Conservation (phyloP, 92 coral and sea anemone genomes). For the Parazoanthus atlanticus region DNA sequence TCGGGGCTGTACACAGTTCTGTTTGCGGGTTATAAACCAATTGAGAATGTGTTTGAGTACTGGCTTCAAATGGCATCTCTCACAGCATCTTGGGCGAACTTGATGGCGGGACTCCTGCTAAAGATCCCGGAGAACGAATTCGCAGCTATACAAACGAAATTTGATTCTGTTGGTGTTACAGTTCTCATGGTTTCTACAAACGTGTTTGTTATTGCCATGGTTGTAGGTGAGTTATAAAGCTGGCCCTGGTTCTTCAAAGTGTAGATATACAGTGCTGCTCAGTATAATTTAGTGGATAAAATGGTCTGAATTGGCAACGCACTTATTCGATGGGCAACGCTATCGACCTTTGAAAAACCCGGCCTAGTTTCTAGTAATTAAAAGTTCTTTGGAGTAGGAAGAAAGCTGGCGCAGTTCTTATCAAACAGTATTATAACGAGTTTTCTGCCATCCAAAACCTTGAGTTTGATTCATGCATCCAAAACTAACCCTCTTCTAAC, state of each 20-base stretch:
- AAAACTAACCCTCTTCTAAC: too few relatives aligned
- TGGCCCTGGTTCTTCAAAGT: background rate
- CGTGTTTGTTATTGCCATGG: constrained; percentile 55
- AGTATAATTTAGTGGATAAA: background rate
- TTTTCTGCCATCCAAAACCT: too few relatives aligned
- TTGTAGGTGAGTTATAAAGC: constrained; percentile 40
- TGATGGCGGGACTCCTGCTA: constrained; percentile 60
- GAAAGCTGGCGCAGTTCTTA: too few relatives aligned
- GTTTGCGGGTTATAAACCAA: constrained; percentile 66
- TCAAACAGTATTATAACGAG: too few relatives aligned
- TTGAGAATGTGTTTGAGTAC: constrained; percentile 61
- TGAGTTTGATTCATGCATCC: too few relatives aligned
- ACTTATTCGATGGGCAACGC: too few relatives aligned
- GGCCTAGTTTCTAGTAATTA: too few relatives aligned
- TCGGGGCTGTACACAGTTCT: constrained; percentile 66
- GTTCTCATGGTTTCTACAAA: constrained; percentile 55
- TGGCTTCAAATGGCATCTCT: constrained; percentile 68
- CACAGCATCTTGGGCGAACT: constrained; percentile 53
- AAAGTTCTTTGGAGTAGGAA: too few relatives aligned
- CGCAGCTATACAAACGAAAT: constrained; percentile 29
- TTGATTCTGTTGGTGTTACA: constrained; percentile 51
- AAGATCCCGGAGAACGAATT: constrained; percentile 61
- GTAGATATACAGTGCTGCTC: background rate
- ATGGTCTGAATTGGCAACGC: background rate
- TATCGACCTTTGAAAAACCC: too few relatives aligned